Conservation (phyloP, 2,113 vertebrate species). For the Canis aureus region DNA sequence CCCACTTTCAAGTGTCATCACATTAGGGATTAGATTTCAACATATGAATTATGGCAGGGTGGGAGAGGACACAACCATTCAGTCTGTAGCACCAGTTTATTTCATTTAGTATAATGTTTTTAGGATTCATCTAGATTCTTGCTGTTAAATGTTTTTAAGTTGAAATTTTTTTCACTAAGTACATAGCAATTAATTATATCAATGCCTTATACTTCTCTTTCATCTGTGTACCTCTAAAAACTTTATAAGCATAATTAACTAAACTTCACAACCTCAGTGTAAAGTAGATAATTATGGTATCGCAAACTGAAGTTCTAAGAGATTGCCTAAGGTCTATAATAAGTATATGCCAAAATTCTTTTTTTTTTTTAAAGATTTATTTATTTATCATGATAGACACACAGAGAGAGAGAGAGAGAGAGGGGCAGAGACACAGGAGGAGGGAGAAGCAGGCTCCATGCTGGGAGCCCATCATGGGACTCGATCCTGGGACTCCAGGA, state of each 20-base stretch:
- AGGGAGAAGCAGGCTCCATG: too few species aligned
- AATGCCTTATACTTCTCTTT: slow-evolving; percentile 47
- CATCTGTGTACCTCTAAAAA: slow-evolving; percentile 60
- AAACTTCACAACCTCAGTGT: slow-evolving; percentile 60
- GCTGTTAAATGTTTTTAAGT: slow-evolving; percentile 55
- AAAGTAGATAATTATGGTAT: slow-evolving; percentile 70
- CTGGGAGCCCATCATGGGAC: too few species aligned
- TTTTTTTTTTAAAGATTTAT: too few species aligned
- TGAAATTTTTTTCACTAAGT: slow-evolving; percentile 43
- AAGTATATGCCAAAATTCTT: background rate
- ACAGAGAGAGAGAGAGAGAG: too few species aligned
- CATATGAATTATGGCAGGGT: background rate
- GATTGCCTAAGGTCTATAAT: slow-evolving; percentile 45
- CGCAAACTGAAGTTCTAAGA: slow-evolving; percentile 46
- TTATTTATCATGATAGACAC: too few species aligned
- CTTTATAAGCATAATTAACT: slow-evolving; percentile 67
- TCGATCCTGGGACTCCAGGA: too few species aligned
- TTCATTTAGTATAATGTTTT: background rate
- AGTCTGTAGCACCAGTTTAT: background rate
- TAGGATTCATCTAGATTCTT: slow-evolving; percentile 36
- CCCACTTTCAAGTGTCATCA: background rate
- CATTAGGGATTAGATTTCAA: background rate
- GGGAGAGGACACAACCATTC: background rate
- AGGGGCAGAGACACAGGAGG: too few species aligned
- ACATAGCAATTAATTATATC: slow-evolving; percentile 57